Conservation (phyloP, 2,888 invertebrate genomes). For the Epirrita christyi region DNA sequence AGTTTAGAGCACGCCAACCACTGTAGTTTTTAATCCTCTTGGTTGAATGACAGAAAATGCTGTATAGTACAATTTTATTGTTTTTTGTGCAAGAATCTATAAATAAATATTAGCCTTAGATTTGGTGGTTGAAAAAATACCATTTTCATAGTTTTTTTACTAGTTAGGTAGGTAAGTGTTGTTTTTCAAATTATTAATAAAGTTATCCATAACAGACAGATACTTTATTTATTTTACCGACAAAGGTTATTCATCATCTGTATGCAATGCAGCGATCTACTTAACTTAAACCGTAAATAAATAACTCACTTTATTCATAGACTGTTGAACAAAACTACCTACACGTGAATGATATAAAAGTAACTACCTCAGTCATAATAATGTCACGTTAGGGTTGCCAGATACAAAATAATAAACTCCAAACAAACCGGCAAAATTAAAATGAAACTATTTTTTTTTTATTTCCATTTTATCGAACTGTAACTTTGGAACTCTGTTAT, state of each 20-base stretch:
- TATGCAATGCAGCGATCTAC: not conserved
- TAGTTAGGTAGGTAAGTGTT: not conserved
- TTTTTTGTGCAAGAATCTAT: too few species aligned
- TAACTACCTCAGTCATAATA: conserved; percentile 6
- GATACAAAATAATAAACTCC: conserved; percentile 1
- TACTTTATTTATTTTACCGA: not conserved
- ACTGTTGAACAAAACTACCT: conserved; percentile 8
- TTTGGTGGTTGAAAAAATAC: too few species aligned
- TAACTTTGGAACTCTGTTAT: too few species aligned
- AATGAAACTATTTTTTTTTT: too few species aligned
- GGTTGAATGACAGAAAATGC: too few species aligned
- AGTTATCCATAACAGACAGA: not conserved
- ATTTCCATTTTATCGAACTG: too few species aligned
- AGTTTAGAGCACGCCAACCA: too few species aligned
- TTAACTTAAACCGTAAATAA: conserved; percentile 9
- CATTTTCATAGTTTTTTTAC: too few species aligned
- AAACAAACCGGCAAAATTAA: too few species aligned
- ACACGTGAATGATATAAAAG: conserved; percentile 19
- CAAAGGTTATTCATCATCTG: not conserved
- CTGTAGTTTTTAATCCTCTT: too few species aligned
- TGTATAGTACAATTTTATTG: too few species aligned
- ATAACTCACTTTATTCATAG: conserved; percentile 14
- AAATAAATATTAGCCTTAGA: too few species aligned
- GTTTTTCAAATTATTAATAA: not conserved
- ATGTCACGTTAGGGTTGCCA: conserved; percentile 12